These are phyloP conservation scores for Carcina quercana DNA, from an alignment of 2,888 invertebrate species.

Conservation along the genomic window DNA sequence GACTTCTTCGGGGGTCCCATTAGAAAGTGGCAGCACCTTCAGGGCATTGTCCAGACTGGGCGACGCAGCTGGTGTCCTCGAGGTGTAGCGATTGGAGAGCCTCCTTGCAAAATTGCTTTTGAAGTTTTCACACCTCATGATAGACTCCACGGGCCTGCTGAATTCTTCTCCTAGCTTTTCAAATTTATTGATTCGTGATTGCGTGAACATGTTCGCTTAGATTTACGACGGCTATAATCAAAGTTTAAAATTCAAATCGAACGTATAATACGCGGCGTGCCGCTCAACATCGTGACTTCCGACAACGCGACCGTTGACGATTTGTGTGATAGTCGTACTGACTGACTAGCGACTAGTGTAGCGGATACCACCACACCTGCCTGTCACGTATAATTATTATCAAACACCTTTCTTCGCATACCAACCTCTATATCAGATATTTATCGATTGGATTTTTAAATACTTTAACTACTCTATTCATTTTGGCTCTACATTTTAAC, in stretches of 20 bases:
- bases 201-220: conserved; percentile 46
- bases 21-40: conserved; percentile 33
- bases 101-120: conserved; percentile 66
- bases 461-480: too few relatives aligned
- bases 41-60: conserved; percentile 35
- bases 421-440: too few relatives aligned
- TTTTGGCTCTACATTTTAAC: too few relatives aligned
- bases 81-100: conserved; percentile 58
- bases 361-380: too few relatives aligned
- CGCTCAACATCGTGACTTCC: conserved; percentile 10
- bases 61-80: conserved; percentile 34
- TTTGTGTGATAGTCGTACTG: conserved; percentile 28
- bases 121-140: conserved; percentile 66
- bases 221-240: conserved; percentile 29
- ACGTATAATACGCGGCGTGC: conserved; percentile 19
- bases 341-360: conserved; percentile 7
- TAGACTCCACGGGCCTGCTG: conserved; percentile 57
- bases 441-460: too few relatives aligned
- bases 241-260: conserved; percentile 26
- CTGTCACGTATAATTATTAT: too few relatives aligned
- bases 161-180: conserved; percentile 44
- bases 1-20: conserved; percentile 17
- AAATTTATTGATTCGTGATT: conserved; percentile 23
- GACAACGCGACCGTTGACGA: conserved; percentile 26
- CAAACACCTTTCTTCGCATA: too few relatives aligned